phyloP scores from a whole-genome alignment of 2,113 vertebrate species.

The Microcebus griseorufus region DNA sequence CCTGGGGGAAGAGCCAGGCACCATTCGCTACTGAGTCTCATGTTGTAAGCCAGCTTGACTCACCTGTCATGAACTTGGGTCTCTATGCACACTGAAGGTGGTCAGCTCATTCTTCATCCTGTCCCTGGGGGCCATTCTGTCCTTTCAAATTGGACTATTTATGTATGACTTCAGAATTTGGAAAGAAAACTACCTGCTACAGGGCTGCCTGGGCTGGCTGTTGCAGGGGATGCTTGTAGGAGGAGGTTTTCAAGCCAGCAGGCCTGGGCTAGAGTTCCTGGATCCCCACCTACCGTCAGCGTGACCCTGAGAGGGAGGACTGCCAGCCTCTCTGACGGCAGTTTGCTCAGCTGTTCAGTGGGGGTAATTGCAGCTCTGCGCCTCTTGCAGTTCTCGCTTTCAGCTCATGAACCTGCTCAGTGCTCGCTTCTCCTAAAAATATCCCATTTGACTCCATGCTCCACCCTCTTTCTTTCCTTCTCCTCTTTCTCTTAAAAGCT shows the following conservation, averaged over 20 bases:
- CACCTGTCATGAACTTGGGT: not conserved
- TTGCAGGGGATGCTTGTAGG: not conserved
- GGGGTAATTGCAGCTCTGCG: not conserved
- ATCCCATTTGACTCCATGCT: not conserved
- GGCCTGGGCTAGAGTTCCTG: not conserved
- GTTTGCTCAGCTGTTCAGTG: not conserved
- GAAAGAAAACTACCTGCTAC: not conserved
- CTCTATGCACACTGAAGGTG: not conserved
- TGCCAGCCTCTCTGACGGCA: not conserved
- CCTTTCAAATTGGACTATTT: not conserved
- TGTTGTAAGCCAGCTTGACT: not conserved
- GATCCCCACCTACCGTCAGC: fast-evolving
- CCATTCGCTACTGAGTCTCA: fast-evolving
- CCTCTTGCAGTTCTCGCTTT: not conserved
- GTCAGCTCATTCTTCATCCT: not conserved
- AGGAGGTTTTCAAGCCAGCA: not conserved
- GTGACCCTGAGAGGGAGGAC: not conserved
- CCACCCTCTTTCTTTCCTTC: not conserved
- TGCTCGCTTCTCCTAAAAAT: not conserved
- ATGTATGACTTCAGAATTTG: not conserved
- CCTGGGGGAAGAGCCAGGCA: not conserved
- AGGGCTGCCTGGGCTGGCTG: not conserved
- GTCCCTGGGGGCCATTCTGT: not conserved
- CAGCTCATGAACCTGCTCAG: not conserved
- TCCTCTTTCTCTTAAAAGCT: not conserved